Evolutionary conservation across 2,888 invertebrate species (phyloP), one percentile per base, ranked within the genome.

Genomic region (Chironomus riparius): DNA sequence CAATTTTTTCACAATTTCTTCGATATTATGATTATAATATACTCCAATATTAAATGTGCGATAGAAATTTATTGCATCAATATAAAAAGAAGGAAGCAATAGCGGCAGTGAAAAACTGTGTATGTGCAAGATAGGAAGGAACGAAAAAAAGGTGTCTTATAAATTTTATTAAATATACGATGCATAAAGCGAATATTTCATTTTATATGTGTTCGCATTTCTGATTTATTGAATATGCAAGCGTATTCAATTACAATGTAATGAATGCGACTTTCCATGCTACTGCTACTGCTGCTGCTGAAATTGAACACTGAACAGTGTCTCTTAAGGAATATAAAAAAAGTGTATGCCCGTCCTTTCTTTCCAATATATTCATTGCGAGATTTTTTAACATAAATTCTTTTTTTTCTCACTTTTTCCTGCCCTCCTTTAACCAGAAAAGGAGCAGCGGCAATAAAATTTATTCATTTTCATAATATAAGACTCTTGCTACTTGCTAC

Each of bases 201-300:
- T 68, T 68, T 68, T 74, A 74, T 74, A 65, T 65, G 74, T 48
- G 74, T 62, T 72, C 72, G 72, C 72, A 72, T 72, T 72, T 61
- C 72, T 74, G 74, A 74, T 74, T 74, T 74, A 74, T 74, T 47
- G 74, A 74, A 74, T 74, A 47, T 74, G 74, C 74, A 74, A 38
- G 65, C 73, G 47, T 74, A 74, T 74, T 74, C 47, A 74, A 74
- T 74, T 74, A 74, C 74, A 74, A 13, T 74, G 74, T 74, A 74
- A 74, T 74, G 68, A 74, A 74, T 74, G 74, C 62, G 74, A 74
- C 68, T 47, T 47, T 18, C 0, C 56, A 50, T 15, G 38, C 38
- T 38, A 2, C 7, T 56, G 56, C 56, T 56, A 6, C 50, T 15
- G n/a, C 5, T 50, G 18, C 4, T 6, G 1, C 56, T 38, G 56